Base-by-base conservation (phyloP, 2,113 vertebrate genomes). In the Microtus ochrogaster region DNA sequence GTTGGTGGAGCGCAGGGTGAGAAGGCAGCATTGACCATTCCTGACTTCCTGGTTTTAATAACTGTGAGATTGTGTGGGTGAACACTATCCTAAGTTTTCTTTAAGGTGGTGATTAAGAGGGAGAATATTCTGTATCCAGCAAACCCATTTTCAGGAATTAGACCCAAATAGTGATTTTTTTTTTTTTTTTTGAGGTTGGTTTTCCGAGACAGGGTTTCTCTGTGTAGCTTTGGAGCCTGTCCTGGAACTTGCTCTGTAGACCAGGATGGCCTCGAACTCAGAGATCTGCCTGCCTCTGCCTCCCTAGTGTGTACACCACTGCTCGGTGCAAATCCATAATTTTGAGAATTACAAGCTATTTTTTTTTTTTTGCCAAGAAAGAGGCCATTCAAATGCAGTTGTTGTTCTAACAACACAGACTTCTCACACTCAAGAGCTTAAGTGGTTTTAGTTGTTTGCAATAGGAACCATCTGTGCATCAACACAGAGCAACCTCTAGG, bases 131-230 rank as follows among this genome's bases (percentile, higher is more conserved):
- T 92, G 30, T 74, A 96, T 83, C 33, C 12, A 89, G 26, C 24
- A 97, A 86, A 76, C 17, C 52, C 16, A 78, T 89, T 96, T 97
- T 94, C 55, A 88, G 58, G 70, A 94, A 83, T 47, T 65, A 65
- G 52, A 96, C 88, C 30, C 12, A 95, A 86, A 95, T 65, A n/a
- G n/a, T 41, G 63, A 33, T 49, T 49, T 49, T 49, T 49, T 49
- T 47, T 47, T 47, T 49, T 49, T 49, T 49, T 49, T 49, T 49
- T 10, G 49, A 49, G 10, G 49, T 11, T 49, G 49, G 10, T 49
- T 52, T 58, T 58, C 55, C 5, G 4, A 55, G 55, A 55, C 16
- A 55, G 16, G 55, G 55, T 55, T 55, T 17, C 55, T 55, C 55
- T 19, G 55, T 58, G 55, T 58, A 58, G 19, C 19, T 58, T 58